phyloP scores from a whole-genome alignment of 2,113 vertebrate genomes.

The Hyperoodon ampullatus region DNA sequence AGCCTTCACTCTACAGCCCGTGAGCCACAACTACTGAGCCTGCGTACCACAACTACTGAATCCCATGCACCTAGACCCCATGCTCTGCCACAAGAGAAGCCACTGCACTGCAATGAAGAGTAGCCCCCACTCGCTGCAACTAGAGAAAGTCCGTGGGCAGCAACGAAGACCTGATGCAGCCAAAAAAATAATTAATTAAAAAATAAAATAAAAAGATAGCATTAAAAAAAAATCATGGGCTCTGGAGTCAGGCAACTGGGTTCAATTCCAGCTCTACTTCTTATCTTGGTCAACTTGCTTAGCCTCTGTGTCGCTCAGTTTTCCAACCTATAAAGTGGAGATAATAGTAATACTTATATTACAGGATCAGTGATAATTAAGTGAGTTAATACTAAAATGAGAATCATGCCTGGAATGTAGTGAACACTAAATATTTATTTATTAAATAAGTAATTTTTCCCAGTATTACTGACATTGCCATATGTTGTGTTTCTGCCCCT shows the following conservation, averaged over 20 bases:
- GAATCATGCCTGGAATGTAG: not conserved
- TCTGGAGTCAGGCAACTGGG: not conserved
- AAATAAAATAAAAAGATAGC: too few species aligned
- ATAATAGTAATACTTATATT: not conserved
- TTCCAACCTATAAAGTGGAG: not conserved
- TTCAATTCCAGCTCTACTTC: not conserved
- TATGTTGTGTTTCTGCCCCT: not conserved
- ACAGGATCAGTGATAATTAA: not conserved
- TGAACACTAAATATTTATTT: not conserved
- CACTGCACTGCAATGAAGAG: too few species aligned
- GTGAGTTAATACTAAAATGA: not conserved
- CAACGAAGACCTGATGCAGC: too few species aligned
- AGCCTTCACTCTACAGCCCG: too few species aligned
- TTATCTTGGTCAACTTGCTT: not conserved
- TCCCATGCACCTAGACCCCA: too few species aligned
- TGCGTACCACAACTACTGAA: too few species aligned
- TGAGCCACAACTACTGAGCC: too few species aligned
- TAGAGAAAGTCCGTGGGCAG: too few species aligned
- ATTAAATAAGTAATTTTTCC: not conserved
- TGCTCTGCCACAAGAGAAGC: too few species aligned
- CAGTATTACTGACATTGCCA: not conserved
- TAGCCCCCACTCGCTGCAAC: too few species aligned
- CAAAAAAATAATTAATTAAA: too few species aligned
- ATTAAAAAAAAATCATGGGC: not conserved
- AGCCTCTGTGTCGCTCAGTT: not conserved